phyloP scores from a whole-genome alignment of 2,888 invertebrate genomes.

The Rosalia funebris region DNA sequence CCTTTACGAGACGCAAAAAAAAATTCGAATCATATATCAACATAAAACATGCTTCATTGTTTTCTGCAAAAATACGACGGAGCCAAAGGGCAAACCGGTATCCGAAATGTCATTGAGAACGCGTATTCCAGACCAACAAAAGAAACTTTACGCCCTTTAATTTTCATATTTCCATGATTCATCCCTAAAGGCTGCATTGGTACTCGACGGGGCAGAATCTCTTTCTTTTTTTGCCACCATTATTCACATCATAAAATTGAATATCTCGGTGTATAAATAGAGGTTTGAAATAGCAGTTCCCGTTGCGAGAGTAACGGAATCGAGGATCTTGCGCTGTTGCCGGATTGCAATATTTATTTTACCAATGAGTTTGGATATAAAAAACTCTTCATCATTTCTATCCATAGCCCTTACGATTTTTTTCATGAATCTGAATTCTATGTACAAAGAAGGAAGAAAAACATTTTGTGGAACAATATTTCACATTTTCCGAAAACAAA shows the following conservation, averaged over 20 bases:
- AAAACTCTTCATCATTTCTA: too few species aligned
- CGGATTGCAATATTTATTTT: too few species aligned
- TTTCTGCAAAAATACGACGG: neutral
- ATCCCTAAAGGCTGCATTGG: slow-evolving; percentile 13
- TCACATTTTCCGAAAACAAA: too few species aligned
- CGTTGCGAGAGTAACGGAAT: neutral
- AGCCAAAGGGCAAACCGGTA: neutral
- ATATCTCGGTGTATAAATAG: slow-evolving; percentile 18
- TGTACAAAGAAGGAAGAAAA: too few species aligned
- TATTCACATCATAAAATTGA: slow-evolving; percentile 28
- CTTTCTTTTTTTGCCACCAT: slow-evolving; percentile 19
- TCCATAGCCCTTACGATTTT: too few species aligned
- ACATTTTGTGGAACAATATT: too few species aligned
- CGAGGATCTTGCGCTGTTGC: neutral
- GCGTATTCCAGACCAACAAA: slow-evolving; percentile 3
- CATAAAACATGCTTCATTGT: too few species aligned
- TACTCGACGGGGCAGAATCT: slow-evolving; percentile 1
- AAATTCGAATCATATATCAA: too few species aligned
- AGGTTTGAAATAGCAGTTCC: neutral
- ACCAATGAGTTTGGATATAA: too few species aligned
- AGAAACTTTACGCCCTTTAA: neutral
- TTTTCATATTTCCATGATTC: slow-evolving; percentile 18
- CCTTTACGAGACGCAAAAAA: too few species aligned
- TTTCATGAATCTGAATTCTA: too few species aligned
- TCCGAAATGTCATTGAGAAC: neutral